These are phyloP conservation scores for Plutella xylostella DNA, from an alignment of 2,888 invertebrate species.

Conservation along the genomic window DNA sequence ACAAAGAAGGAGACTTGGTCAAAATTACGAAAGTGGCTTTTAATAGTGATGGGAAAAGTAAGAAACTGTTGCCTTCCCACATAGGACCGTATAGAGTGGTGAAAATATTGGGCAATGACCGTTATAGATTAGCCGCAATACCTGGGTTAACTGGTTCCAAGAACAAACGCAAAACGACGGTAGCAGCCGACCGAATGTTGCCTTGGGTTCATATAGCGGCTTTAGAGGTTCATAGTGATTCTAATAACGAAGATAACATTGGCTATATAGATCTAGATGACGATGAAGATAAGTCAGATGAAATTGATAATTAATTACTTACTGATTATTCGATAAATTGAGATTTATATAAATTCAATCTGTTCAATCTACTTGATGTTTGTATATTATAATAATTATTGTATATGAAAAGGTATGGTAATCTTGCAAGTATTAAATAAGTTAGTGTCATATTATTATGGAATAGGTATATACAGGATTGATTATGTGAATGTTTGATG, in stretches of 20 bases:
- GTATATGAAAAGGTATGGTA: no score
- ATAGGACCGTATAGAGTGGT: slow-evolving; percentile 11
- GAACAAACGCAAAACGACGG: slow-evolving; percentile 1
- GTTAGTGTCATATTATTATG: no score
- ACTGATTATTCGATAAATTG: no score
- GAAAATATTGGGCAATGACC: slow-evolving; percentile 11
- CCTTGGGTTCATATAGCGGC: slow-evolving; percentile 8
- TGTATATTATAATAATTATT: no score
- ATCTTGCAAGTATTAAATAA: no score
- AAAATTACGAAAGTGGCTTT: neutral
- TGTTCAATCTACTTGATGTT: no score
- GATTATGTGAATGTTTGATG: no score
- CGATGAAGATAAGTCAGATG: no score
- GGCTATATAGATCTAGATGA: no score
- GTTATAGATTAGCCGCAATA: slow-evolving; percentile 10
- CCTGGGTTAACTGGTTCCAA: slow-evolving; percentile 10
- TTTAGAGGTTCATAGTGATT: slow-evolving; percentile 8
- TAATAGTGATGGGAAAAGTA: slow-evolving; percentile 5
- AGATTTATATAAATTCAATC: no score
- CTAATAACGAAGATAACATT: slow-evolving; percentile 6
- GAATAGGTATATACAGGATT: no score
- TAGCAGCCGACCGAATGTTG: slow-evolving; percentile 3
- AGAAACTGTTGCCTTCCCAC: slow-evolving; percentile 8
- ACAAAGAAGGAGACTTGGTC: slow-evolving; percentile 6
- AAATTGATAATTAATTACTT: no score